These are phyloP conservation scores for Cyrtonyx montezumae DNA, from an alignment of 2,113 vertebrate species.

Conservation along the genomic window DNA sequence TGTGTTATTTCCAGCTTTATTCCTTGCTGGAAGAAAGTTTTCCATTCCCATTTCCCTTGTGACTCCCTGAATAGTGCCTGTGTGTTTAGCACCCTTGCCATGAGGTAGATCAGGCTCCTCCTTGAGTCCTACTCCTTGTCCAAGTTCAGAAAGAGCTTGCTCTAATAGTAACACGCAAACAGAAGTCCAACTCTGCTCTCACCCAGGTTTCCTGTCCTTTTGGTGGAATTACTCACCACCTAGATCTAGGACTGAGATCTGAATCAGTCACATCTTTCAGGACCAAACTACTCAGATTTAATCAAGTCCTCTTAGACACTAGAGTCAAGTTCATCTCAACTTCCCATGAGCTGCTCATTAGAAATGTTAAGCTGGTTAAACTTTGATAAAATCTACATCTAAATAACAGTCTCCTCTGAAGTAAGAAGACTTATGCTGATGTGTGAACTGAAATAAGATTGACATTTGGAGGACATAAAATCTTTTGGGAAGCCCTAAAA, in stretches of 20 bases:
- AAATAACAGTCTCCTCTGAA: constrained; percentile 26
- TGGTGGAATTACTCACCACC: not conserved
- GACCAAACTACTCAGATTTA: not conserved
- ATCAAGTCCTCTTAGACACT: not conserved
- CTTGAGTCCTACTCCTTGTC: not conserved
- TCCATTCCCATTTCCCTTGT: not conserved
- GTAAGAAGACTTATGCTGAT: constrained; percentile 9
- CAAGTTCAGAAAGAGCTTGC: not conserved
- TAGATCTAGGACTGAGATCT: not conserved
- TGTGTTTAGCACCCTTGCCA: not conserved
- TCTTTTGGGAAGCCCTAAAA: constrained; percentile 70
- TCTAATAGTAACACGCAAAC: not conserved
- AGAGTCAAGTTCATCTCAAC: not conserved
- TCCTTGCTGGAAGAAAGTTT: not conserved
- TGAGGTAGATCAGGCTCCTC: not conserved
- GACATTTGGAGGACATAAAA: constrained; percentile 58
- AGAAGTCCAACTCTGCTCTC: not conserved
- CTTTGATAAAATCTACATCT: constrained; percentile 35
- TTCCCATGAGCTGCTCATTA: not conserved
- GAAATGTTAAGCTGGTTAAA: not conserved
- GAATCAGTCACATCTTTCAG: not conserved
- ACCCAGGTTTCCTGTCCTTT: not conserved
- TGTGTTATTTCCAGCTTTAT: not conserved
- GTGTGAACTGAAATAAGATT: not conserved
- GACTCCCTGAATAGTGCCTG: not conserved